A percentile compares a stretch with the other conserved stretches of the same genome.
Evolutionary conservation across 1,140 invertebrate genomes (phyloP).

Genomic region (Saccostrea echinata): DNA sequence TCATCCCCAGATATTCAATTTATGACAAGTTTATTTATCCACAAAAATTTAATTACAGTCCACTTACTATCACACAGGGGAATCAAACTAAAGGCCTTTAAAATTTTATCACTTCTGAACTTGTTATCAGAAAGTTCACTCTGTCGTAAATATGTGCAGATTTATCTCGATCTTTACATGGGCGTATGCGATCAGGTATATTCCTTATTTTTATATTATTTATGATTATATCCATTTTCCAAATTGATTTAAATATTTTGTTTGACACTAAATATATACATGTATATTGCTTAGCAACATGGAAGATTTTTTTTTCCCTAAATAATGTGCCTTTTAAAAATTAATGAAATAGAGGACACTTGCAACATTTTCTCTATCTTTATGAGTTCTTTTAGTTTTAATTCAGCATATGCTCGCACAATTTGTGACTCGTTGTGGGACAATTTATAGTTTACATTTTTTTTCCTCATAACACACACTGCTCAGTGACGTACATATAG

Average conservation of each 20-base stretch:
- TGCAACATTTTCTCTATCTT: too few relatives aligned
- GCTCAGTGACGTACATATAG: too few relatives aligned
- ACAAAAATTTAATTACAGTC: not conserved
- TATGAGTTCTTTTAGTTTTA: too few relatives aligned
- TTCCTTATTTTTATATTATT: slow-evolving; percentile 8
- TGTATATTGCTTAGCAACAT: too few relatives aligned
- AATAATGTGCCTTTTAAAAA: too few relatives aligned
- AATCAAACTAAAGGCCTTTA: not conserved
- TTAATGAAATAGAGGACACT: too few relatives aligned
- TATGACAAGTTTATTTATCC: slow-evolving; percentile 20
- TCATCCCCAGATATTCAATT: not conserved
- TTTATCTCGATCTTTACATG: slow-evolving; percentile 17
- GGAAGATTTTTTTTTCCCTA: too few relatives aligned
- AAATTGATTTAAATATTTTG: not conserved
- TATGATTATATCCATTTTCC: not conserved
- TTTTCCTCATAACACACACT: too few relatives aligned
- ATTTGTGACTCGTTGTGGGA: too few relatives aligned
- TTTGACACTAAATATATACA: too few relatives aligned
- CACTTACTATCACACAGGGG: not conserved
- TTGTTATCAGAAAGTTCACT: slow-evolving; percentile 23
- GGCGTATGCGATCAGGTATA: slow-evolving; percentile 16
- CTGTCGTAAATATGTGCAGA: slow-evolving; percentile 30
- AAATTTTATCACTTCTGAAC: slow-evolving; percentile 15
- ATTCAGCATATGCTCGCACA: too few relatives aligned
- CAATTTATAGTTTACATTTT: too few relatives aligned